These are phyloP conservation scores for Drosophila prolongata DNA, from an alignment of 2,888 invertebrate species.

Conservation along the genomic window DNA sequence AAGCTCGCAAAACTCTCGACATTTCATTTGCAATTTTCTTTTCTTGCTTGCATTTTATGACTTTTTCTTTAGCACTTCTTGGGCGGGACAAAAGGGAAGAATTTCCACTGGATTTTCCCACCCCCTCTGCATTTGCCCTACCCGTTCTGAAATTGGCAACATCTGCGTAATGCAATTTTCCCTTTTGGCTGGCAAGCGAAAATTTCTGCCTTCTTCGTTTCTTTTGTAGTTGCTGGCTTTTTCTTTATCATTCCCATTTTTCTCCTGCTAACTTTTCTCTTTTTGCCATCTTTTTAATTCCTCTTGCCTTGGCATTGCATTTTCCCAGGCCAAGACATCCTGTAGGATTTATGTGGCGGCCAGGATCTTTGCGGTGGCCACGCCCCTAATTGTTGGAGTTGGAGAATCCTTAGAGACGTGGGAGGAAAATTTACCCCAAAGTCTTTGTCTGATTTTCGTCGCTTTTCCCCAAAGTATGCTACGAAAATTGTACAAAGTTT, in stretches of 20 bases:
- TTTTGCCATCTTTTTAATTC: slow-evolving; percentile 41
- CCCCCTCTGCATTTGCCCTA: background rate
- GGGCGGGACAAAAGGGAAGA: slow-evolving; percentile 11
- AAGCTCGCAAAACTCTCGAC: slow-evolving; percentile 54
- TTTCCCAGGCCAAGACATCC: slow-evolving; percentile 27
- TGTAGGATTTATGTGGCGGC: slow-evolving; percentile 47
- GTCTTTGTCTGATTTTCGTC: slow-evolving; percentile 16
- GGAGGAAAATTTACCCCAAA: slow-evolving; percentile 11
- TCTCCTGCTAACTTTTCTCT: slow-evolving; percentile 23
- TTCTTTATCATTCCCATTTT: slow-evolving; percentile 22
- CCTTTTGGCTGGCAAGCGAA: slow-evolving; percentile 51
- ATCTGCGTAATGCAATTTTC: slow-evolving; percentile 79
- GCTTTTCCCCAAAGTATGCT: slow-evolving; percentile 45
- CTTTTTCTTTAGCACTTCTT: slow-evolving; percentile 67
- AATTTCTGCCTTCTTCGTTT: slow-evolving; percentile 48
- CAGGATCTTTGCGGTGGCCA: slow-evolving; percentile 50
- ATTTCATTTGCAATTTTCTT: slow-evolving; percentile 76
- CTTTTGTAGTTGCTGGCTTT: slow-evolving; percentile 37
- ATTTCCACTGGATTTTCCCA: slow-evolving; percentile 16
- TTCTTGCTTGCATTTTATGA: slow-evolving; percentile 72
- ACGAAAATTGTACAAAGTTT: slow-evolving; percentile 38
- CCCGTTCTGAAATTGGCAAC: slow-evolving; percentile 66
- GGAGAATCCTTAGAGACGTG: slow-evolving; percentile 9
- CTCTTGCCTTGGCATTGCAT: slow-evolving; percentile 45
- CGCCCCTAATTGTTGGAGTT: slow-evolving; percentile 42